These are phyloP conservation scores for Martes martes DNA, from an alignment of 2,113 vertebrate genomes.

Conservation along the genomic window DNA sequence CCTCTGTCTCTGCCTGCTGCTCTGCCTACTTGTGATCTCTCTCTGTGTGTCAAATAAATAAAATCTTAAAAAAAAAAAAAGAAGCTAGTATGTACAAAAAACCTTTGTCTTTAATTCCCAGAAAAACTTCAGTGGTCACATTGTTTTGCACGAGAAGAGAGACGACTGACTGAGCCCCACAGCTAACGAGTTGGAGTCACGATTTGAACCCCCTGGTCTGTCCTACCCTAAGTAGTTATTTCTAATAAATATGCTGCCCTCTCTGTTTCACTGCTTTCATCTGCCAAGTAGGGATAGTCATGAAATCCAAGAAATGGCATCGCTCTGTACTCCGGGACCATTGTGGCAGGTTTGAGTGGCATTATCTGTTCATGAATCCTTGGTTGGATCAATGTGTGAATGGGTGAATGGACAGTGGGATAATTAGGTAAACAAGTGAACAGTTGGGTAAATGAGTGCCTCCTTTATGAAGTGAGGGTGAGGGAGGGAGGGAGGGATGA, in stretches of 20 bases:
- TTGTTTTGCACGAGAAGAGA: neutral
- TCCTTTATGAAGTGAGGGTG: neutral
- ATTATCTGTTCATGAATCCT: neutral
- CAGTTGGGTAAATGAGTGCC: neutral
- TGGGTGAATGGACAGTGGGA: neutral
- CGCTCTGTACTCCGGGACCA: rapidly evolving
- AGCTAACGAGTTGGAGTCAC: neutral
- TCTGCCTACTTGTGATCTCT: too few species aligned
- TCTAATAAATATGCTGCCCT: neutral
- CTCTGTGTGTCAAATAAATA: too few species aligned
- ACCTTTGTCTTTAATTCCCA: neutral
- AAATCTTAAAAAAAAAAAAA: too few species aligned
- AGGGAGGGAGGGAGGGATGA: neutral
- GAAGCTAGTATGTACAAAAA: neutral
- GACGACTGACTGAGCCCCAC: neutral
- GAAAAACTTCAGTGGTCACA: rapidly evolving
- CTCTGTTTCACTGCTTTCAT: rapidly evolving
- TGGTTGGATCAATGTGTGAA: neutral
- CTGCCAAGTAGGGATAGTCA: neutral
- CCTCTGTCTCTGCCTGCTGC: too few species aligned
- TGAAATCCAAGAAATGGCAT: neutral
- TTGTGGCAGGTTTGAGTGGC: neutral
- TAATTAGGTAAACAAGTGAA: neutral
- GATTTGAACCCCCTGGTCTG: neutral
- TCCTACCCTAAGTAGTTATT: neutral